Evolutionary conservation across 2,113 vertebrate genomes (phyloP).

Genomic region (Elephantulus edwardii): DNA sequence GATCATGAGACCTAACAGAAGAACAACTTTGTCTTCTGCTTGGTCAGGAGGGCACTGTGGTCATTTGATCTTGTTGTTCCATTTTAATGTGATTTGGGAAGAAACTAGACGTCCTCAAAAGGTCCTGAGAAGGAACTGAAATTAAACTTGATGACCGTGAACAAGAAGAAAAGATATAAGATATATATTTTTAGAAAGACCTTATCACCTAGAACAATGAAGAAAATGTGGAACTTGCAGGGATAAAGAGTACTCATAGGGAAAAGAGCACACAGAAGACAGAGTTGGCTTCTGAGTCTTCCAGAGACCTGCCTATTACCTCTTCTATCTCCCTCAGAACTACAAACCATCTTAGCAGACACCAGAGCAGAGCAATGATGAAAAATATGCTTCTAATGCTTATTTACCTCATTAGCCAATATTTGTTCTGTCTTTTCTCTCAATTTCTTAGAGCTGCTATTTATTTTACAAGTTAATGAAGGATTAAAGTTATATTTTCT

Average conservation of each 20-base stretch:
- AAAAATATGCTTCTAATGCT: constrained; percentile 3
- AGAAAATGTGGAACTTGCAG: background rate
- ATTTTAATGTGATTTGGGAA: background rate
- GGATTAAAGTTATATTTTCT: background rate
- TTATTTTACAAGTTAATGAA: background rate
- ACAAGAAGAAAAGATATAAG: background rate
- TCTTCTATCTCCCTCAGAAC: background rate
- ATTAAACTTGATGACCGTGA: background rate
- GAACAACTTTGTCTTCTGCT: background rate
- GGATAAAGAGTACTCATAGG: background rate
- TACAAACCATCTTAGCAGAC: background rate
- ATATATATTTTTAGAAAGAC: background rate
- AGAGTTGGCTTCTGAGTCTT: background rate
- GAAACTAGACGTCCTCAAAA: background rate
- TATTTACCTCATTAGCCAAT: constrained; percentile 3
- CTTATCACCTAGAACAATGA: background rate
- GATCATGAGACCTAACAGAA: background rate
- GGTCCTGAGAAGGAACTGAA: background rate
- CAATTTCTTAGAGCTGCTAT: too few species aligned
- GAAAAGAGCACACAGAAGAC: background rate
- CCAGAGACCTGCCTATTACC: background rate
- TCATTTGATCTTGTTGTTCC: background rate
- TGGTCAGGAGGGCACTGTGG: background rate
- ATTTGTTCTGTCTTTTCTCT: background rate
- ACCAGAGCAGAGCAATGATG: background rate